Base-by-base conservation (phyloP, 2,113 vertebrate genomes). In the Psophia crepitans region DNA sequence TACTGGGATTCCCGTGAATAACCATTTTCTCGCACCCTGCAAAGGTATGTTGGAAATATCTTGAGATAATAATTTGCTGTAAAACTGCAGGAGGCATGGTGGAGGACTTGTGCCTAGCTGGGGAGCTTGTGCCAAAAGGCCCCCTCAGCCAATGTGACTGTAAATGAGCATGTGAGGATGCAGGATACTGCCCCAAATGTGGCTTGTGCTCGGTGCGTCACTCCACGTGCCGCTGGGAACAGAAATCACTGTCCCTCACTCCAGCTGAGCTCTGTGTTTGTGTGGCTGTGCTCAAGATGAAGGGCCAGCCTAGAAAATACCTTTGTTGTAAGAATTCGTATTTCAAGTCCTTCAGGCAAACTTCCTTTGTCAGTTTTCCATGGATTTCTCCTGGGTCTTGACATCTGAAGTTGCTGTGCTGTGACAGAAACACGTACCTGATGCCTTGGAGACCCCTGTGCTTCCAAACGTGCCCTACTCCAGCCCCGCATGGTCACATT, bases 21-120 rank as follows among this genome's bases (percentile, higher is more conserved):
- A 53, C 21, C 37, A 23, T 44, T 75, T 93, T 35, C 33, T 89
- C 49, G 65, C 76, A n/a, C 12, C 33, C 27, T 49, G 51, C 48
- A 11, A 5, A 35, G 26, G 57, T 57, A 33, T 70, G 9, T 35
- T 71, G 46, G 53, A 68, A 91, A 48, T 1, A 43, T 3, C 5
- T 77, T 19, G 6, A 2, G 0, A 19, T 5, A 57, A 28, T 54
- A 17, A 13, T 48, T 84, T 28, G 24, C 63, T 79, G 15, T 49
- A 71, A 80, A 80, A 54, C 46, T 71, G 66, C 30, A 5, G 12
- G 39, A n/a, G 27, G 4, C 21, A 14, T 8, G 12, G 51, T 32
- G 18, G 12, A n/a, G n/a, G n/a, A n/a, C n/a, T n/a, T 1, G 2
- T 6, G 28, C 68, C n/a, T 6, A n/a, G 22, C 44, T 5, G 6